Evolutionary conservation across 2,113 vertebrate species (phyloP).

Genomic region (Arvicanthis niloticus): DNA sequence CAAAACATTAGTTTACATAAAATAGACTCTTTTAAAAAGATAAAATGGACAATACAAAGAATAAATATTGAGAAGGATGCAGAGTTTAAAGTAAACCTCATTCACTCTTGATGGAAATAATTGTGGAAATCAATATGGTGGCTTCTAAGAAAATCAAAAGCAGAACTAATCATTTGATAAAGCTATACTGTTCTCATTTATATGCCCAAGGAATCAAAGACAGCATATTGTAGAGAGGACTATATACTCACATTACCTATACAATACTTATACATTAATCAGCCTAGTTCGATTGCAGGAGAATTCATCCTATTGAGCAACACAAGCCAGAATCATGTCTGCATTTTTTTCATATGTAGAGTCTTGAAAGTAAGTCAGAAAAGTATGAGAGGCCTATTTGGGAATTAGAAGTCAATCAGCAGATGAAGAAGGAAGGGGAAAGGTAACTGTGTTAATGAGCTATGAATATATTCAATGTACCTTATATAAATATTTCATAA

Average conservation of each 20-base stretch:
- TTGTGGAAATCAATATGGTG: not conserved
- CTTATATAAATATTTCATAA: not conserved
- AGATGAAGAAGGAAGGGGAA: not conserved
- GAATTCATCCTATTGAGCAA: not conserved
- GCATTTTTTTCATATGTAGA: not conserved
- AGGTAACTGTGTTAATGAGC: not conserved
- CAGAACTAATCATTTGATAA: not conserved
- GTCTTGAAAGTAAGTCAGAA: not conserved
- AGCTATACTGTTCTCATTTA: too few relatives aligned
- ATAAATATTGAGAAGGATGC: not conserved
- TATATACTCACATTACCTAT: not conserved
- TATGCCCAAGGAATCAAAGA: not conserved
- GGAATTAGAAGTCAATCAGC: not conserved
- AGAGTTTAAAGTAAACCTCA: not conserved
- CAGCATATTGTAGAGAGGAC: not conserved
- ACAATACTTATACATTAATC: not conserved
- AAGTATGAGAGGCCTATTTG: not conserved
- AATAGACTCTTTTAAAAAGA: not conserved
- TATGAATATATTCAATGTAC: not conserved
- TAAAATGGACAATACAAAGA: not conserved
- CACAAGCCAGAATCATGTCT: not conserved
- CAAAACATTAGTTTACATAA: not conserved
- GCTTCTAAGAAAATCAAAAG: not conserved
- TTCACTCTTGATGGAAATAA: not conserved
- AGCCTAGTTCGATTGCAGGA: not conserved